Conservation (phyloP, 2,797 vertebrate species). For the Sebastes minor region DNA sequence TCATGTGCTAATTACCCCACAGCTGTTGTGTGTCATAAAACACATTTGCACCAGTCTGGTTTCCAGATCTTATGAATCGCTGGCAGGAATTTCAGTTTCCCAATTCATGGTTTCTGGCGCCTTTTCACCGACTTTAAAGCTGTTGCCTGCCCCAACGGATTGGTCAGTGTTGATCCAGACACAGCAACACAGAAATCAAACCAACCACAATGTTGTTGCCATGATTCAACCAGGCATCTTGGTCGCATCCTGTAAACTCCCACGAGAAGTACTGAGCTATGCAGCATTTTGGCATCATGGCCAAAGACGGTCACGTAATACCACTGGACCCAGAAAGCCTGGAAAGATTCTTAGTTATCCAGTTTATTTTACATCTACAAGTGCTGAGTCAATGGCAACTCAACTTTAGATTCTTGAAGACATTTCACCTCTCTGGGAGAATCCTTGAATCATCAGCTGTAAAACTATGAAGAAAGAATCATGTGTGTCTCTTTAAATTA, state of each 20-base stretch:
- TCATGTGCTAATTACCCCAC: conserved; percentile 11
- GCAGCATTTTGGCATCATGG: neutral
- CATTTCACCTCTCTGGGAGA: neutral
- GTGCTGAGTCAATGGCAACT: neutral
- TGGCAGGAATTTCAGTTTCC: conserved; percentile 1
- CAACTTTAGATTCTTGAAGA: neutral
- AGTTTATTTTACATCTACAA: neutral
- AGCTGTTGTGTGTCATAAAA: conserved; percentile 24
- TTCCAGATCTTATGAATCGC: conserved; percentile 13
- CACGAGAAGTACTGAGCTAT: neutral
- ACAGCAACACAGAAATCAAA: neutral
- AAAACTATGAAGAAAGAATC: neutral
- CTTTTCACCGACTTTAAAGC: neutral
- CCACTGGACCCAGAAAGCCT: neutral
- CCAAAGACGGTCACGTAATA: neutral
- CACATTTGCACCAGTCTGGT: neutral
- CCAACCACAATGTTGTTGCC: neutral
- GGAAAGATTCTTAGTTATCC: neutral
- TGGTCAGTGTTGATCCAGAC: neutral
- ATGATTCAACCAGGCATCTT: neutral
- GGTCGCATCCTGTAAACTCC: neutral
- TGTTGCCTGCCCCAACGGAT: neutral
- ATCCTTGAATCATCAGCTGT: neutral
- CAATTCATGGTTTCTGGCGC: neutral
- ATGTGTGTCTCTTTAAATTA: neutral